These are phyloP conservation scores for Agrochola lychnidis DNA, from an alignment of 2,888 invertebrate species.

Conservation along the genomic window DNA sequence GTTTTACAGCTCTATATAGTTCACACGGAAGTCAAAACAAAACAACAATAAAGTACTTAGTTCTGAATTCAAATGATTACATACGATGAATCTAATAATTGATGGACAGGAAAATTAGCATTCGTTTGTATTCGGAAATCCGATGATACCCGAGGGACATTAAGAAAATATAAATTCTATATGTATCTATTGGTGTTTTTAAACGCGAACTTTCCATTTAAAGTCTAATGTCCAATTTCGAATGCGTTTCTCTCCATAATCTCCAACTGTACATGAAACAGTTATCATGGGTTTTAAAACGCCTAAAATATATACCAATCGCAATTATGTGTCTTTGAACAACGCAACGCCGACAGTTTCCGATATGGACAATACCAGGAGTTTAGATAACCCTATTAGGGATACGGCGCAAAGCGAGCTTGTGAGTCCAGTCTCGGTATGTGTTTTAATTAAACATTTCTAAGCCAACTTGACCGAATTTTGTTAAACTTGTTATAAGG, in stretches of 20 bases:
- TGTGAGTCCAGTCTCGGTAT: background rate
- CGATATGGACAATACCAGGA: constrained; percentile 30
- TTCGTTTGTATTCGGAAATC: too few relatives aligned
- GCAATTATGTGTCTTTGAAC: constrained; percentile 25
- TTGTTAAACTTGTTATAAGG: background rate
- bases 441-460: background rate
- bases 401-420: background rate
- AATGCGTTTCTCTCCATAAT: background rate
- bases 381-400: constrained; percentile 46
- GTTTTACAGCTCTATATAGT: too few relatives aligned
- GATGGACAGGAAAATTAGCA: too few relatives aligned
- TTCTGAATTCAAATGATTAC: too few relatives aligned
- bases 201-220: too few relatives aligned
- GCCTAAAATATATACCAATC: background rate
- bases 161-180: too few relatives aligned
- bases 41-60: too few relatives aligned
- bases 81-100: too few relatives aligned
- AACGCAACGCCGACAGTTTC: constrained; percentile 19
- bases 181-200: background rate
- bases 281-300: background rate
- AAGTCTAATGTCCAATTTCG: background rate
- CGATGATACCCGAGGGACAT: too few relatives aligned
- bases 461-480: background rate
- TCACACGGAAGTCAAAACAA: too few relatives aligned
- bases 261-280: background rate